phyloP scores from a whole-genome alignment of 30 jellyfish, hydroid and myxozoan species.

The Pelagia noctiluca region DNA sequence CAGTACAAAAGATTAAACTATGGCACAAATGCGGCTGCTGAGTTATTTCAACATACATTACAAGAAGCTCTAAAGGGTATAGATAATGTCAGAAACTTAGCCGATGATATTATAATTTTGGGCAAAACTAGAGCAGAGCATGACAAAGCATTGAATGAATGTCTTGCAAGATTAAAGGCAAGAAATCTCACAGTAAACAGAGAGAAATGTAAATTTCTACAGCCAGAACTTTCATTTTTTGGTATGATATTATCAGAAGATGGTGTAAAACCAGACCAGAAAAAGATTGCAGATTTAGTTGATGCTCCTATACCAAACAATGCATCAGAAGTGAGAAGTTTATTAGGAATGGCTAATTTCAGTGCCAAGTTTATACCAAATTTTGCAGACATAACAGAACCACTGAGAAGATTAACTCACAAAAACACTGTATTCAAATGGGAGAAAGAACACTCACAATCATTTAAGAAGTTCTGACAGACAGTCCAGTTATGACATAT shows the following conservation, averaged over 20 bases:
- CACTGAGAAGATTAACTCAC: too few species aligned
- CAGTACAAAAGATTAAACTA: constrained; percentile 11
- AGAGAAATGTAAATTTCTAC: constrained; percentile 10
- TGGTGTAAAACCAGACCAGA: constrained; percentile 62
- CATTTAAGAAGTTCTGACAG: constrained; percentile 30
- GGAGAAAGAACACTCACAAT: constrained; percentile 26
- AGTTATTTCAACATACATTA: constrained; percentile 19
- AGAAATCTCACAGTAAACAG: constrained; percentile 17
- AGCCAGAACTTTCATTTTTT: not conserved
- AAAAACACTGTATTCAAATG: constrained; percentile 18
- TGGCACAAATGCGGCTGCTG: constrained; percentile 37
- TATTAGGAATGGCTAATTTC: constrained; percentile 58
- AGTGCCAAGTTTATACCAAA: constrained; percentile 40
- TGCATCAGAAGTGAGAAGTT: constrained; percentile 47
- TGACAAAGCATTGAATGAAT: constrained; percentile 14
- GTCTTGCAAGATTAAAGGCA: constrained; percentile 34
- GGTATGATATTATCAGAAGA: constrained; percentile 23
- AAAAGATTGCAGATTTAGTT: constrained; percentile 41
- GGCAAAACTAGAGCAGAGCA: constrained; percentile 37
- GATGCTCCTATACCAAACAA: constrained; percentile 30
- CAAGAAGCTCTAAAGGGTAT: constrained; percentile 6
- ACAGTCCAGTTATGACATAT: constrained; percentile 39
- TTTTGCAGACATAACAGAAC: constrained; percentile 45
- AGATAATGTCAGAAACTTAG: constrained; percentile 20
- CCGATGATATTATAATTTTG: constrained; percentile 8